Evolutionary conservation across 2,888 invertebrate species (phyloP).

Genomic region (Meganola albula): DNA sequence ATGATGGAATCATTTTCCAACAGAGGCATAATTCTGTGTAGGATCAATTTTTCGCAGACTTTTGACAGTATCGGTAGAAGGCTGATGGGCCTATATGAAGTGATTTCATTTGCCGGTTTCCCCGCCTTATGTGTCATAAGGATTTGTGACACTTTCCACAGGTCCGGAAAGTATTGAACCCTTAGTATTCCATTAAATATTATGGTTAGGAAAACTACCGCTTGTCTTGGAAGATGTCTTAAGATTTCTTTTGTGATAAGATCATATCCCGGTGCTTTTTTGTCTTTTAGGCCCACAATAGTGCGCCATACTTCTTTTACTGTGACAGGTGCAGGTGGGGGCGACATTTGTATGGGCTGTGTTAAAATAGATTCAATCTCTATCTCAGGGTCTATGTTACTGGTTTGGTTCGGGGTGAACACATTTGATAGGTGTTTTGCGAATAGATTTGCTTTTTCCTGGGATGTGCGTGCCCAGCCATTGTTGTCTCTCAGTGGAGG

Average conservation of each 20-base stretch:
- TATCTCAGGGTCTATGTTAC: too few species aligned
- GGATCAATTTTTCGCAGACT: conserved; percentile 10
- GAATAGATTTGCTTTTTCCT: too few species aligned
- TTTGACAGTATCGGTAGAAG: conserved; percentile 17
- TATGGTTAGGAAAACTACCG: conserved; percentile 10
- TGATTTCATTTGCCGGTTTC: conserved; percentile 11
- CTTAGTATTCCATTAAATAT: conserved; percentile 16
- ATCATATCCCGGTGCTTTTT: conserved; percentile 23
- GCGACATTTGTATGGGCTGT: too few species aligned
- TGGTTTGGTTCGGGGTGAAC: too few species aligned
- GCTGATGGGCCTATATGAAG: conserved; percentile 20
- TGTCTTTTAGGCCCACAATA: too few species aligned
- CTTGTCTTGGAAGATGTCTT: conserved; percentile 15
- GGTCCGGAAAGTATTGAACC: conserved; percentile 7
- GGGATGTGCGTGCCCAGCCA: too few species aligned
- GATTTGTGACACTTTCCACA: conserved; percentile 21
- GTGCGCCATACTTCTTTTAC: too few species aligned
- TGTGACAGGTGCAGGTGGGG: too few species aligned
- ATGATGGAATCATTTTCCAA: conserved; percentile 8
- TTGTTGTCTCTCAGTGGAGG: too few species aligned
- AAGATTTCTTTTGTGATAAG: conserved; percentile 14
- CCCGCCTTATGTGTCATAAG: conserved; percentile 17
- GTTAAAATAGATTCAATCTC: too few species aligned
- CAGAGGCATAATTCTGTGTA: conserved; percentile 7
- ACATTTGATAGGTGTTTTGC: too few species aligned